Percentiles rank a stretch among this genome's conserved stretches.
phyloP scores from a whole-genome alignment of 2,113 vertebrate species.

The Mormyrus lacerda region DNA sequence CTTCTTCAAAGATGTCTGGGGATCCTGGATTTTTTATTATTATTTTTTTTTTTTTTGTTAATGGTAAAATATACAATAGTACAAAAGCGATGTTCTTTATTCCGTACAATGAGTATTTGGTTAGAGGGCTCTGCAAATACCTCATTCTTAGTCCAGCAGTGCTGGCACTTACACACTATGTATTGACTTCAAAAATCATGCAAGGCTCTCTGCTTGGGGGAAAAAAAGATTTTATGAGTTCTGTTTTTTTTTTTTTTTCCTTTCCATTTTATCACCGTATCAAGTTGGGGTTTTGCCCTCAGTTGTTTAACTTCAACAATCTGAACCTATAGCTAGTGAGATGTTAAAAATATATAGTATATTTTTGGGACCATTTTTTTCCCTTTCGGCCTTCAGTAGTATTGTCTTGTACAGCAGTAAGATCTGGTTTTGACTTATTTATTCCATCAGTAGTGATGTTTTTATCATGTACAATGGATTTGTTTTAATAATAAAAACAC shows the following conservation, averaged over 20 bases:
- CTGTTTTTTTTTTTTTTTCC: constrained; percentile 27
- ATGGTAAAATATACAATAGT: constrained; percentile 6
- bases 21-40: neutral
- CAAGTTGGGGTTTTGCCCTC: constrained; percentile 39
- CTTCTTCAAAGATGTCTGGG: neutral
- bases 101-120: constrained; percentile 35
- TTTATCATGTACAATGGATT: constrained; percentile 71
- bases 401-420: constrained; percentile 84
- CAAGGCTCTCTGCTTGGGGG: constrained; percentile 40
- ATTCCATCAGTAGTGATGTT: constrained; percentile 97
- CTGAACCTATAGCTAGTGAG: constrained; percentile 33
- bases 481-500: constrained; percentile 72
- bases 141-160: constrained; percentile 65
- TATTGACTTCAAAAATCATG: constrained; percentile 55
- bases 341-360: constrained; percentile 41
- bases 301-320: constrained; percentile 35
- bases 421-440: constrained; percentile 89
- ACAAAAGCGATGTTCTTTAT: constrained; percentile 14
- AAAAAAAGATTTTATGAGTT: constrained; percentile 35
- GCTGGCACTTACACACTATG: constrained; percentile 59
- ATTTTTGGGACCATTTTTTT: constrained; percentile 67
- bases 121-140: constrained; percentile 64
- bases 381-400: constrained; percentile 43
- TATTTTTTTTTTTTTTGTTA: neutral
- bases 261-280: constrained; percentile 36